phyloP scores from a whole-genome alignment of 2,888 invertebrate genomes.

The Dyspetes luteomarginatus region DNA sequence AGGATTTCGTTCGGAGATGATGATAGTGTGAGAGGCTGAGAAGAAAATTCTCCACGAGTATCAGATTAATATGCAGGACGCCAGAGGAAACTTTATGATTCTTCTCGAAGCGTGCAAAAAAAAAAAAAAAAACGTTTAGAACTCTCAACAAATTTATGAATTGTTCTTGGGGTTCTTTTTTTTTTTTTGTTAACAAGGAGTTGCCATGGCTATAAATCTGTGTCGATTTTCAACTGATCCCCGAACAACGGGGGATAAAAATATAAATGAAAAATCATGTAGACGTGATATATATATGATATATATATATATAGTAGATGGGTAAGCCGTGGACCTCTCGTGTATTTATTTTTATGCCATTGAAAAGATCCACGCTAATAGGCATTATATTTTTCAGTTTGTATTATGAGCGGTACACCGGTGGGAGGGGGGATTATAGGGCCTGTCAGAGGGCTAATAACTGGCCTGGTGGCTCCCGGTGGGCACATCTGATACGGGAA shows the following conservation, averaged over 20 bases:
- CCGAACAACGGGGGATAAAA: constrained; percentile 1
- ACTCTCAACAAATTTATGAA: constrained; percentile 18
- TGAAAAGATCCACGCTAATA: constrained; percentile 78
- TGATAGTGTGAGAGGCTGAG: neutral
- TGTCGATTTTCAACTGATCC: constrained; percentile 47
- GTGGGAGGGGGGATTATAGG: constrained; percentile 80
- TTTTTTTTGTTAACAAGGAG: neutral
- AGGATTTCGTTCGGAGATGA: constrained; percentile 1
- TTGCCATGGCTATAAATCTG: constrained; percentile 15
- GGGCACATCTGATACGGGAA: constrained; percentile 80
- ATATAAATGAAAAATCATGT: constrained; percentile 24
- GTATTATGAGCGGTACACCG: constrained; percentile 71
- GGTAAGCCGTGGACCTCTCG: constrained; percentile 27
- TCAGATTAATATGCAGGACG: constrained; percentile 7
- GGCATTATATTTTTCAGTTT: constrained; percentile 77
- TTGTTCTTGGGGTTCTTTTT: neutral
- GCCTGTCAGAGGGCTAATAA: constrained; percentile 82
- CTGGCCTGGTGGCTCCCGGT: constrained; percentile 76
- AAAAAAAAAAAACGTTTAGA: too few species aligned
- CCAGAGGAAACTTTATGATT: constrained; percentile 33
- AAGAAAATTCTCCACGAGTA: constrained; percentile 34
- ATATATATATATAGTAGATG: neutral
- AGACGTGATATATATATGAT: neutral
- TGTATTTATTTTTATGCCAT: constrained; percentile 32
- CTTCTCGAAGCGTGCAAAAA: neutral